Evolutionary conservation across 2,113 vertebrate genomes (phyloP).

Genomic region (Salvelinus alpinus): DNA sequence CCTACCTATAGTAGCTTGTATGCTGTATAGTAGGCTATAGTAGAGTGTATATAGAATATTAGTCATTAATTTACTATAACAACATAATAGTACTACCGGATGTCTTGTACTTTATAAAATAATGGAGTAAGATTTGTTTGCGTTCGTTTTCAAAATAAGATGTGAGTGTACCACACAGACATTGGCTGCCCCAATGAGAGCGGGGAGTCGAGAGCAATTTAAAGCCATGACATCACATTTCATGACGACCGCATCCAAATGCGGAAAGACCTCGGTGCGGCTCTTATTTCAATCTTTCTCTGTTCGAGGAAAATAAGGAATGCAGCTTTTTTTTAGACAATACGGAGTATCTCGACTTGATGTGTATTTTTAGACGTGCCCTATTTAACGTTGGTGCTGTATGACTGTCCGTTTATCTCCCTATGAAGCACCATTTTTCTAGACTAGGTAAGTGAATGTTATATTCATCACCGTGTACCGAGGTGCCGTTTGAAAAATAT

Average conservation of each 20-base stretch:
- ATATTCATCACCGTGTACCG: slow-evolving; percentile 13
- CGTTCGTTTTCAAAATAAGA: not conserved
- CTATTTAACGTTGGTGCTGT: not conserved
- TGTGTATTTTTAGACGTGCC: slow-evolving; percentile 10
- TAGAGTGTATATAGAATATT: too few relatives aligned
- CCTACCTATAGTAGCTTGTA: too few relatives aligned
- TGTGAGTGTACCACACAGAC: slow-evolving; percentile 13
- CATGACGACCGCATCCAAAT: slow-evolving; percentile 33
- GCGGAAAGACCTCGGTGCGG: slow-evolving; percentile 34
- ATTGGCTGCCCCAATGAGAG: slow-evolving; percentile 22
- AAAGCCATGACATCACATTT: slow-evolving; percentile 48
- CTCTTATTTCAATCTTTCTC: slow-evolving; percentile 15
- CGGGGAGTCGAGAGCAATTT: slow-evolving; percentile 32
- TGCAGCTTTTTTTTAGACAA: slow-evolving; percentile 19
- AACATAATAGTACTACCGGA: too few relatives aligned
- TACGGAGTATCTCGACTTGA: not conserved
- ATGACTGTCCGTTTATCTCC: slow-evolving; percentile 7
- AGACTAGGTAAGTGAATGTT: slow-evolving; percentile 31
- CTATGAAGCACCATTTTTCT: slow-evolving; percentile 10
- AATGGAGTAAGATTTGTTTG: too few relatives aligned
- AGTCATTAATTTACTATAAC: too few relatives aligned
- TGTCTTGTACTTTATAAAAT: too few relatives aligned
- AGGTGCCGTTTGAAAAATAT: slow-evolving; percentile 2
- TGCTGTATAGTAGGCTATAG: too few relatives aligned
- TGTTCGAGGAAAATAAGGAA: slow-evolving; percentile 24